Evolutionary conservation across 2,797 vertebrate genomes (phyloP).

Genomic region (Fundulus diaphanus): DNA sequence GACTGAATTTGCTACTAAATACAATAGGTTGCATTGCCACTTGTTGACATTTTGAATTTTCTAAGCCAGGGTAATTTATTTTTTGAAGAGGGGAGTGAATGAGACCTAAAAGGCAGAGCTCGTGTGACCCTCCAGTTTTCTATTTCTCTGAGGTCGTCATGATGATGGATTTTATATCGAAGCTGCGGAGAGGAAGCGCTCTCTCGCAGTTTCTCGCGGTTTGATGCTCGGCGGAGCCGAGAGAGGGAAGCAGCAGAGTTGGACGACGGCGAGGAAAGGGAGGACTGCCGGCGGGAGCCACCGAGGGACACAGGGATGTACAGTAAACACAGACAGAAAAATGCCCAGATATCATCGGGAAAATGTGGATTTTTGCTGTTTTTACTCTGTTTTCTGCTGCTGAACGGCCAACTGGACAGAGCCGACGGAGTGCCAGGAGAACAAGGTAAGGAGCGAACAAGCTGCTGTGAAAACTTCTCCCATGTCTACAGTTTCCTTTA

Average conservation of each 20-base stretch:
- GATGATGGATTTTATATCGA: constrained; percentile 39
- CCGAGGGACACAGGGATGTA: constrained; percentile 80
- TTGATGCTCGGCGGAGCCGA: constrained; percentile 14
- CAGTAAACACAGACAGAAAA: constrained; percentile 84
- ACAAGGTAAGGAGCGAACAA: constrained; percentile 58
- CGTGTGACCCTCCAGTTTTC: background rate
- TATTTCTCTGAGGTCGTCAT: background rate
- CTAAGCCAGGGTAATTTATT: background rate
- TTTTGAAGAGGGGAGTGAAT: background rate
- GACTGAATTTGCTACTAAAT: background rate
- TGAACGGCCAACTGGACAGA: constrained; percentile 56
- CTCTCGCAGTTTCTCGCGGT: accelerated
- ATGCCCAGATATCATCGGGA: constrained; percentile 62
- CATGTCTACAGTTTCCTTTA: background rate
- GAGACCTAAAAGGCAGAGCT: background rate
- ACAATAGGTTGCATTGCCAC: background rate
- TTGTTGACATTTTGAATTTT: background rate
- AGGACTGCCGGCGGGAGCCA: constrained; percentile 66
- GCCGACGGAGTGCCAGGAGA: constrained; percentile 52
- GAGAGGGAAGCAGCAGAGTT: constrained; percentile 55
- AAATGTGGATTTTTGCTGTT: constrained; percentile 61
- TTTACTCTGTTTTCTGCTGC: constrained; percentile 59
- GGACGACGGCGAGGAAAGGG: constrained; percentile 56
- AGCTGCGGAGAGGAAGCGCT: constrained; percentile 14
- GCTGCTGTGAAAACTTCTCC: constrained; percentile 43